These are phyloP conservation scores for Mimumesa dahlbomi DNA, from an alignment of 2,888 invertebrate species.

Conservation along the genomic window DNA sequence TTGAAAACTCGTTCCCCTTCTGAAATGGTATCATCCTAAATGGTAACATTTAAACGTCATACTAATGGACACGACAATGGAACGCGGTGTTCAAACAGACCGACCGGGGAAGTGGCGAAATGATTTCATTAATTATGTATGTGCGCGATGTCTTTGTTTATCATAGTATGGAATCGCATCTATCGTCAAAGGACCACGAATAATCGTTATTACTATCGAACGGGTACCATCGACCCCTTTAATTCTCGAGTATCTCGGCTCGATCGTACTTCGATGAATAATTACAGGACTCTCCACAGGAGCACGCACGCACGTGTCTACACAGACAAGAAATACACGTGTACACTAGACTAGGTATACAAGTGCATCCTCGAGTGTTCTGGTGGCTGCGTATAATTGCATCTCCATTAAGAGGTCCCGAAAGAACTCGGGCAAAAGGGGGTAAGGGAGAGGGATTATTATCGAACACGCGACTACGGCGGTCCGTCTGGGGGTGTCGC, in stretches of 20 bases:
- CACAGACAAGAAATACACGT: slow-evolving; percentile 10
- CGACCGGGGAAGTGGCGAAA: no score
- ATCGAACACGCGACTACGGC: neutral
- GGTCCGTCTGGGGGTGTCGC: slow-evolving; percentile 1
- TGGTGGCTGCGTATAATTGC: slow-evolving; percentile 43
- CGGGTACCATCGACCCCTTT: slow-evolving; percentile 8
- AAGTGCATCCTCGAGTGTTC: slow-evolving; percentile 42
- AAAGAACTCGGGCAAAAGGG: slow-evolving; percentile 6
- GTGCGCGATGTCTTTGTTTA: neutral
- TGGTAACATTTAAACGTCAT: no score
- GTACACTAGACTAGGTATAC: slow-evolving; percentile 2
- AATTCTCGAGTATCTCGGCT: slow-evolving; percentile 24
- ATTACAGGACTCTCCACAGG: slow-evolving; percentile 29
- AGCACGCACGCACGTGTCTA: slow-evolving; percentile 25
- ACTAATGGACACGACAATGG: no score
- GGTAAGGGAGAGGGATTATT: slow-evolving; percentile 5
- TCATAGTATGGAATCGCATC: neutral
- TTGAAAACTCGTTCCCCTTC: no score
- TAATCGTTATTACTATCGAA: slow-evolving; percentile 12
- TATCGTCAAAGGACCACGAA: neutral
- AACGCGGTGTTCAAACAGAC: no score
- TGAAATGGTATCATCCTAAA: no score
- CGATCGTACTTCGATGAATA: slow-evolving; percentile 39
- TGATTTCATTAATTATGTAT: slow-evolving; percentile 5
- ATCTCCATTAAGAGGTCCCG: slow-evolving; percentile 17